Evolutionary conservation across 2,797 vertebrate species (phyloP).

Genomic region (Melanotaenia pygmaea): DNA sequence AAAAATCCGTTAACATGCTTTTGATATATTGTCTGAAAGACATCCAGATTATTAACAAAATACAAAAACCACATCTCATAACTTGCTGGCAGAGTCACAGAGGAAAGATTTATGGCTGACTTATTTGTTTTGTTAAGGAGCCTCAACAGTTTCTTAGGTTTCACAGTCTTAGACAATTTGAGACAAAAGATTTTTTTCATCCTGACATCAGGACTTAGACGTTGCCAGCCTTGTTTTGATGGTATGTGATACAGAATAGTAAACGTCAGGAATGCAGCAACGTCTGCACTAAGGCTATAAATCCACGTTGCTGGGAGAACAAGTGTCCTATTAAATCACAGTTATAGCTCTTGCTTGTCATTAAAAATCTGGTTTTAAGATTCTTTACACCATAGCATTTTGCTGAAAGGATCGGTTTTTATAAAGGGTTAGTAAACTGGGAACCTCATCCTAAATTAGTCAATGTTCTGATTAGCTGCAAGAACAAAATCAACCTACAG

Average conservation of each 20-base stretch:
- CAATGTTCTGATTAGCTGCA: background rate
- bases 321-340: no score
- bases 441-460: background rate
- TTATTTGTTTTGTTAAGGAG: background rate
- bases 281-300: background rate
- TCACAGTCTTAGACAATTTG: background rate
- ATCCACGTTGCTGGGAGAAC: background rate
- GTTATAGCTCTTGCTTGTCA: no score
- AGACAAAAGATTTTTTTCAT: background rate
- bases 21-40: background rate
- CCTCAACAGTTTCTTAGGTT: background rate
- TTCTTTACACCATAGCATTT: no score
- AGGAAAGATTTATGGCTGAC: background rate
- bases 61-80: background rate
- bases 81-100: background rate
- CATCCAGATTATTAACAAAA: background rate
- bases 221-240: background rate
- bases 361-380: no score
- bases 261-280: constrained; percentile 29
- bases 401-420: no score
- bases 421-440: no score
- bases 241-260: background rate
- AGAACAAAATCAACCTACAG: background rate
- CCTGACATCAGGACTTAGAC: background rate
- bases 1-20: background rate